Base-by-base conservation (phyloP, 2,797 vertebrate species). In the Odontamblyopus rebecca region DNA sequence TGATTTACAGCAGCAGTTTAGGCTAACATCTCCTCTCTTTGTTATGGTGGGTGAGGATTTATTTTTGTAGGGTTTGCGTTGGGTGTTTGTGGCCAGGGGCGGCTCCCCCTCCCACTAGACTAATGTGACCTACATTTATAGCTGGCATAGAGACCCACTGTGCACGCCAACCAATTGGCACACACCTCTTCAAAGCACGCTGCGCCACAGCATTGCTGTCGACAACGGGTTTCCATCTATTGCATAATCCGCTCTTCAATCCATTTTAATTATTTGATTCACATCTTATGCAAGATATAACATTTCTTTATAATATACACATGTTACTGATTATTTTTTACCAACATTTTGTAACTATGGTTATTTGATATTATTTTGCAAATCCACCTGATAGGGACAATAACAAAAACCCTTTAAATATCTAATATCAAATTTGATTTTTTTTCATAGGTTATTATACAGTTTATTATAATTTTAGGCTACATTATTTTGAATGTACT, bases 91-190 rank as follows among this genome's bases (percentile, higher is more conserved):
- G 79, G 76, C 76, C 78, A 73, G 66, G 41, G 61, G 73, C 71
- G 70, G 71, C 69, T 13, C 26, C 73, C 68, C 77, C 76, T 70
- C 82, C 75, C 75, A 63, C 75, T 57, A 87, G 79, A 83, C 84
- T 82, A 78, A 77, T 77, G 85, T 94, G 93, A 94, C 93, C 93
- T 93, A 94, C 92, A 94, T 94, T 93, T 81, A 57, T 67, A 54
- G 71, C 87, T 90, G 90, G 90, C 89, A 90, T 63, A 81, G 71
- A 89, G 77, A 89, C 83, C 82, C 84, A 74, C 73, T 70, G 83
- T 72, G 78, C 68, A 62, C 70, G 81, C 86, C 87, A 85, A 82
- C 83, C 84, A 85, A 87, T 85, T 81, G 84, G 85, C 85, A 85
- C 82, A 60, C 51, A 72, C 79, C 54, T 54, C 78, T 75, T 73